Base-by-base conservation (phyloP, 2,888 invertebrate genomes). In the Leucophenga montana region DNA sequence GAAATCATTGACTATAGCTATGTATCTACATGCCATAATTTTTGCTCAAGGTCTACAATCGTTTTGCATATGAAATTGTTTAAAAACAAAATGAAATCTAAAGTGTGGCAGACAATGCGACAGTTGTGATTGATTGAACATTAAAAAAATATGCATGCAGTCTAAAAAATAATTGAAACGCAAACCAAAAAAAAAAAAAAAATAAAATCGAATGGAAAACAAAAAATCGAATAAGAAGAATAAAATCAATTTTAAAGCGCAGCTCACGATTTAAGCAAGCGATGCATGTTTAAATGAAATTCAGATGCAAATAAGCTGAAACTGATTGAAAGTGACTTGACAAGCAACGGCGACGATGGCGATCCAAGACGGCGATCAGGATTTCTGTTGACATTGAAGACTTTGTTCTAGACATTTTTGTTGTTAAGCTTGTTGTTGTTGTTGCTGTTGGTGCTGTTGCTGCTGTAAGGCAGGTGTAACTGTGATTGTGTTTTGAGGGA, bases 61-160 rank as follows among this genome's bases (percentile, higher is more conserved):
- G 39, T 39, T 11, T 27, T 39, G 39, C 39, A 39, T 39, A 54
- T 54, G 18, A 33, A 61, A 44, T 6, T 16, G 16, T 39, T 33
- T 73, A 82, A 66, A 64, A 64, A 61, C 69, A 73, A 66, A 65
- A 18, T 61, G 50, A 71, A 65, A 71, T 57, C 83, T 84, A 81
- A 81, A 84, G 81, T 80, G 80, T 77, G 81, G 79, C 72, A 64
- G 61, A 69, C 75, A 80, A 78, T 77, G 76, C 75, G 71, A 67
- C 71, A 73, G 57, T 68, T 69, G 67, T 79, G 80, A 81, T 81
- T 84, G 81, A 81, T 81, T 80, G 62, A 20, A 46, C 62, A 64
- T 46, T 22, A 11, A 20, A 50, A 62, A n/a, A 66, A 61, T 18
- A 61, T 53, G 14, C 16, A 53, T 53, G 53, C 16, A 27, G 27